These are phyloP conservation scores for Drepana falcataria DNA, from an alignment of 2,888 invertebrate species.

Conservation along the genomic window DNA sequence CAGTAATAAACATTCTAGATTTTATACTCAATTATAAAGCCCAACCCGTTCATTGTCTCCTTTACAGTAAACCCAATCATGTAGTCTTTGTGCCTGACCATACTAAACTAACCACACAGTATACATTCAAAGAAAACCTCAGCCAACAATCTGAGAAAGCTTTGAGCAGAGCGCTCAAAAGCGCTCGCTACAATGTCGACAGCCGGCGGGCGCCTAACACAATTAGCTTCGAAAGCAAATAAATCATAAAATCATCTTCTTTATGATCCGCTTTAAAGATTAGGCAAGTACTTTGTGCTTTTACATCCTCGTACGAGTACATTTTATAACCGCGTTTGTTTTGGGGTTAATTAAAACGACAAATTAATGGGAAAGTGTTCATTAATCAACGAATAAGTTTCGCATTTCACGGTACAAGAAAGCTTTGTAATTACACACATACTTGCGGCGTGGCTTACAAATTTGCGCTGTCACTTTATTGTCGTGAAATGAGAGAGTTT, in stretches of 20 bases:
- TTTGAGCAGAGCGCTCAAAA: constrained; percentile 37
- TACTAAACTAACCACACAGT: constrained; percentile 26
- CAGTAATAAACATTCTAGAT: constrained; percentile 5
- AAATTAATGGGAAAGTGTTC: constrained; percentile 59
- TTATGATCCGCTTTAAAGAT: constrained; percentile 47
- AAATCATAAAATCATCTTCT: constrained; percentile 56
- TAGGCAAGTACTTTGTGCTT: constrained; percentile 23
- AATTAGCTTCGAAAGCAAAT: constrained; percentile 60
- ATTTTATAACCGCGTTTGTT: constrained; percentile 24
- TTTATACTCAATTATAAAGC: constrained; percentile 1
- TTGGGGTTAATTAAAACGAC: constrained; percentile 51
- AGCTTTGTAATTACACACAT: constrained; percentile 60
- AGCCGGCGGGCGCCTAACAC: constrained; percentile 49
- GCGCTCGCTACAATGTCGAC: constrained; percentile 33
- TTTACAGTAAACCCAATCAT: constrained; percentile 2
- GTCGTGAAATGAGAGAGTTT: constrained; percentile 58
- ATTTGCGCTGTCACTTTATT: constrained; percentile 66
- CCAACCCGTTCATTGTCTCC: constrained; percentile 9
- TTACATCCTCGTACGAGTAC: constrained; percentile 14
- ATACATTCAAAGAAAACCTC: constrained; percentile 30
- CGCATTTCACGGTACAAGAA: constrained; percentile 49
- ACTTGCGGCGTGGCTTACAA: constrained; percentile 37
- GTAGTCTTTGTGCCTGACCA: constrained; percentile 23
- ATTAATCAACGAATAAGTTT: constrained; percentile 52
- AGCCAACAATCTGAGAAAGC: constrained; percentile 27